phyloP scores from a whole-genome alignment of 2,113 vertebrate genomes.

The Amblyornis subalaris region DNA sequence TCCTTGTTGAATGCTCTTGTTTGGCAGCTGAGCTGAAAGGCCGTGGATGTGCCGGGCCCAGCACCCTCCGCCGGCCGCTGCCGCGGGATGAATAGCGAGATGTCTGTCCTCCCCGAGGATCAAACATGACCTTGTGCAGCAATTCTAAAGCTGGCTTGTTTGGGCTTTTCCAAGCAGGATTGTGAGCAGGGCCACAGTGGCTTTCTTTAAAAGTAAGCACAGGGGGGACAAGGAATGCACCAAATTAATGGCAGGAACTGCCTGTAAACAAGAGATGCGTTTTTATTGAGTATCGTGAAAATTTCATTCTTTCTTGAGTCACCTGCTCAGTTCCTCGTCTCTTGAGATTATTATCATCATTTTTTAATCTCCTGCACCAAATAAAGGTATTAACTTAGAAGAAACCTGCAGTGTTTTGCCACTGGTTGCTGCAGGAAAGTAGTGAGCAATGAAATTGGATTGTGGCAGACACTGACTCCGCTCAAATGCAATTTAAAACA shows the following conservation, averaged over 20 bases:
- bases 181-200: background rate
- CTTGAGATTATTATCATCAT: background rate
- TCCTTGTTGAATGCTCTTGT: background rate
- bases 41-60: background rate
- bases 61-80: background rate
- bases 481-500: background rate
- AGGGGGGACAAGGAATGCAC: background rate
- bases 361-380: background rate
- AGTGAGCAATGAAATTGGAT: background rate
- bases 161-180: background rate
- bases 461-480: background rate
- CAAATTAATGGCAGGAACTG: background rate
- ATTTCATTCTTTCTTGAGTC: background rate
- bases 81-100: background rate
- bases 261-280: accelerated
- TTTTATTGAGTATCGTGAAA: background rate
- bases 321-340: background rate
- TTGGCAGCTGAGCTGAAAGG: background rate
- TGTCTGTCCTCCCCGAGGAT: background rate
- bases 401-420: background rate
- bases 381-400: background rate
- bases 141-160: slow-evolving; percentile 17
- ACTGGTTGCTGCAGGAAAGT: background rate
- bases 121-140: background rate
- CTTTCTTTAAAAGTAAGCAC: background rate